phyloP scores from a whole-genome alignment of 2,888 invertebrate species.

The Prosopocoilus inquinatus region DNA sequence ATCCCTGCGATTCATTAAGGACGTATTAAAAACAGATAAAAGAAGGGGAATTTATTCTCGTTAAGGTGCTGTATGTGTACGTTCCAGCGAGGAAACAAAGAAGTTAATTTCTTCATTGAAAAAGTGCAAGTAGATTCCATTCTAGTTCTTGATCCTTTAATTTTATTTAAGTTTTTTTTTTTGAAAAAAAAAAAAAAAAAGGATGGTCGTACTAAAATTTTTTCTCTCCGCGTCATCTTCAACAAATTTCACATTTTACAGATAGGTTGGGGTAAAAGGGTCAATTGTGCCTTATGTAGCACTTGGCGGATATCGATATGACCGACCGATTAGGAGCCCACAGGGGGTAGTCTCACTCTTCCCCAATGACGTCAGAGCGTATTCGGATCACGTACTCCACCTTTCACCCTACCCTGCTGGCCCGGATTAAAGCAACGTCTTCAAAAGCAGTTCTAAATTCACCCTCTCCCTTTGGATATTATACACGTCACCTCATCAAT shows the following conservation, averaged over 20 bases:
- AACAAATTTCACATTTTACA: too few species aligned
- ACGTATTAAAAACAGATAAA: slow-evolving; percentile 9
- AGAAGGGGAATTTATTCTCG: background rate
- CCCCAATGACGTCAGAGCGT: slow-evolving; percentile 16
- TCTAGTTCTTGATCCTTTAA: too few species aligned
- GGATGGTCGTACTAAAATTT: too few species aligned
- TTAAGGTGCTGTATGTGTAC: background rate
- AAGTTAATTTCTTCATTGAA: too few species aligned
- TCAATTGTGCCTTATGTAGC: too few species aligned
- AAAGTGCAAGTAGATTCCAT: too few species aligned
- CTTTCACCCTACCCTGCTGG: slow-evolving; percentile 28
- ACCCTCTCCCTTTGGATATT: slow-evolving; percentile 26
- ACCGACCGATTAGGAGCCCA: background rate
- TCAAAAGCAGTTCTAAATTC: slow-evolving; percentile 33
- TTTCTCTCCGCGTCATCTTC: too few species aligned
- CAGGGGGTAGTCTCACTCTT: slow-evolving; percentile 7
- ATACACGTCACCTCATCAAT: slow-evolving; percentile 29
- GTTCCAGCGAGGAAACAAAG: too few species aligned
- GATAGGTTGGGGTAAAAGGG: too few species aligned
- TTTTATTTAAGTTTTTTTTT: too few species aligned
- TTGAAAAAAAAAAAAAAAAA: too few species aligned
- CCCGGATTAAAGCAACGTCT: slow-evolving; percentile 32
- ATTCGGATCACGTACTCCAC: slow-evolving; percentile 26
- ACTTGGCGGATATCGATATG: slow-evolving; percentile 17
- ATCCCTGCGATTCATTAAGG: slow-evolving; percentile 5